A percentile compares a stretch with the other conserved stretches of the same genome.
Conservation (phyloP, 2,113 vertebrate genomes). For the Nansenia antarctica region DNA sequence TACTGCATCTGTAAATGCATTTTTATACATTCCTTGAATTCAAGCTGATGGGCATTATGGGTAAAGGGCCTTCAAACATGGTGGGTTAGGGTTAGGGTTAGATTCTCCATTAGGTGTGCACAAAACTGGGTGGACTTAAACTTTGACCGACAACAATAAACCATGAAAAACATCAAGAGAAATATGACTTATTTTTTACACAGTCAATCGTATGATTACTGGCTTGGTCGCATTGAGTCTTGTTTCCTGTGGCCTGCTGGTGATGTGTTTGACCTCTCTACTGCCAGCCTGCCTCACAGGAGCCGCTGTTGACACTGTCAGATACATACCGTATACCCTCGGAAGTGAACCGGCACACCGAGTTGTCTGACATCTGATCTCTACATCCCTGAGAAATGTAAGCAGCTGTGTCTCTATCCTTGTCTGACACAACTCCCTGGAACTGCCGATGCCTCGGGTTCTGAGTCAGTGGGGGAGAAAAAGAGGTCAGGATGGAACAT, state of each 20-base stretch:
- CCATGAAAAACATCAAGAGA: neutral
- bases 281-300: neutral
- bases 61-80: conserved; percentile 12
- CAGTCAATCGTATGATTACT: conserved; percentile 1
- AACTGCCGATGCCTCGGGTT: conserved; percentile 36
- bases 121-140: neutral
- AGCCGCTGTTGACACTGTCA: conserved; percentile 35
- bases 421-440: conserved; percentile 22
- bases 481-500: conserved; percentile 62
- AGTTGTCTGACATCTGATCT: conserved; percentile 49
- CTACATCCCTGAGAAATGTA: conserved; percentile 33
- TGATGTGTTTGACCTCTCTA: neutral
- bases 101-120: neutral
- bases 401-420: conserved; percentile 26
- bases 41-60: conserved; percentile 19
- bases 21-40: conserved; percentile 39
- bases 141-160: neutral
- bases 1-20: conserved; percentile 9
- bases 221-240: neutral
- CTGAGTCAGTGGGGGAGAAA: conserved; percentile 28
- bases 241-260: neutral
- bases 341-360: conserved; percentile 27
- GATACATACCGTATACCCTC: conserved; percentile 21
- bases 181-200: neutral
- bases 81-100: neutral